Conservation (phyloP, 2,113 vertebrate genomes). For the Chamaea fasciata region DNA sequence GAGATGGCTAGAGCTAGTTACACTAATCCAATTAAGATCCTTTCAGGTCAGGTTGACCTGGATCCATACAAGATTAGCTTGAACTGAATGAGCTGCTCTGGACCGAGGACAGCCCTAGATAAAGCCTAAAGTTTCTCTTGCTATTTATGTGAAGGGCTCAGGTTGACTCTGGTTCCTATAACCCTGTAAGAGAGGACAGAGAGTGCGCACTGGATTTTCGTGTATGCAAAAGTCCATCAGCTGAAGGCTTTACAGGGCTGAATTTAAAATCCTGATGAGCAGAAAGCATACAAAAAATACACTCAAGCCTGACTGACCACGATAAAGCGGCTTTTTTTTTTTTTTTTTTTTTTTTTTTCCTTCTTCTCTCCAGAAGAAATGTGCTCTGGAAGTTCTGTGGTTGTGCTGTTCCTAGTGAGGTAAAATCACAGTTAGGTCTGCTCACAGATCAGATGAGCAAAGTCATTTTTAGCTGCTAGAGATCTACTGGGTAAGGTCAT, state of each 20-base stretch:
- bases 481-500: neutral
- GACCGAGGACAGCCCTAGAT: neutral
- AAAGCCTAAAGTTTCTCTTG: neutral
- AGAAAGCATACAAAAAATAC: neutral
- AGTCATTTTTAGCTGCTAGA: neutral
- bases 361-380: neutral
- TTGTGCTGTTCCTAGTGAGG: neutral
- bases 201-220: neutral
- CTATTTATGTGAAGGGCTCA: neutral
- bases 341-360: neutral
- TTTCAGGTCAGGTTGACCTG: slow-evolving; percentile 26
- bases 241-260: neutral
- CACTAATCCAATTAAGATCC: slow-evolving; percentile 4
- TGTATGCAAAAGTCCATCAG: neutral
- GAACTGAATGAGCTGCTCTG: slow-evolving; percentile 8
- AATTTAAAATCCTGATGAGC: neutral
- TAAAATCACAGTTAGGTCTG: neutral
- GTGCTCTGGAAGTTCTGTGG: neutral
- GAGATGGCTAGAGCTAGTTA: neutral
- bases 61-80: neutral
- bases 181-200: neutral
- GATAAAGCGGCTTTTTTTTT: no score
- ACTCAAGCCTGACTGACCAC: neutral
- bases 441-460: neutral
- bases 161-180: neutral